Evolutionary conservation across 2,888 invertebrate species (phyloP), one percentile per base, ranked within the genome.

Genomic region (Keiferia lycopersicella): DNA sequence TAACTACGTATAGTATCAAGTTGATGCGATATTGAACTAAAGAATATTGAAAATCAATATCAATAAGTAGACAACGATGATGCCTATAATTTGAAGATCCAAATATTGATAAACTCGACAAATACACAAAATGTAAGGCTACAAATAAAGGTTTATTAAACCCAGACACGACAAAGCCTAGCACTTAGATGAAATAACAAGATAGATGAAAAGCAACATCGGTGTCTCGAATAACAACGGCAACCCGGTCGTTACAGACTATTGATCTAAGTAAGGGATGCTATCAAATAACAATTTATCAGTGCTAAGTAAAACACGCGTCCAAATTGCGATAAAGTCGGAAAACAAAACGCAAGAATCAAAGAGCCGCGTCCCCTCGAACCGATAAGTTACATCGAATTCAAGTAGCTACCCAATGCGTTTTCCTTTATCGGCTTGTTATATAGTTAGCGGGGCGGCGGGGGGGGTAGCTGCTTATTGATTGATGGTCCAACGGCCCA

Each of bases 401-500:
- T 78, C 74, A 76, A 78, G 78, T 76, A 76, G 74, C 73, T 71
- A 72, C 71, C 71, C 73, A 80, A 81, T 83, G 78, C 79, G 77
- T 79, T 82, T 80, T 72, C 72, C 74, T 79, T 78, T 81, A 81
- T 81, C 80, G 80, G 75, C 69, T 74, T 78, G 80, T 84, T 83
- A 56, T n/a, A 82, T 84, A 80, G 82, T 83, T 80, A 78, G 79
- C 67, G 64, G 65, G 62, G 70, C 66, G 67, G 67, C 70, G 71
- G 64, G 73, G 69, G 70, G 71, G 70, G 75, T 79, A 34, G 34
- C 34, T 34, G 34, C 48, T 61, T 84, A 85, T 85, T 84, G 84
- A 85, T 84, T 84, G 82, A 84, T 81, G 74, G 76, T 68, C 75
- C 73, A 72, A 78, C 81, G 73, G 76, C 68, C 75, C 73, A 73